A percentile compares a stretch with the other conserved stretches of the same genome.
These are phyloP conservation scores for Reticulitermes lucifugus DNA, from an alignment of 2,888 invertebrate genomes.

Conservation along the genomic window DNA sequence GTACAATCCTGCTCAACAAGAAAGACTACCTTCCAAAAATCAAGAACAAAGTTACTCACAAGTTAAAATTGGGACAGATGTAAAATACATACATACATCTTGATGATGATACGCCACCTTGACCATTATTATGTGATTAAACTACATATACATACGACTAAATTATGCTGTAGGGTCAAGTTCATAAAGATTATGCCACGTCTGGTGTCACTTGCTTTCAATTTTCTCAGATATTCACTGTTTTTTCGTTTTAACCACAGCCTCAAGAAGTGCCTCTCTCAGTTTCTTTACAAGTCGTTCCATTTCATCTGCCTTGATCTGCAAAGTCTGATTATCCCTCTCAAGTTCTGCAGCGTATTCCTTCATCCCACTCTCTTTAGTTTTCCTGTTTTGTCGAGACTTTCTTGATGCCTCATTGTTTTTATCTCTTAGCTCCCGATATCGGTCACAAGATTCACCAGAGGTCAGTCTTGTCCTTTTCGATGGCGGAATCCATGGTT, in stretches of 20 bases:
- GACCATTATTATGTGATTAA: no score
- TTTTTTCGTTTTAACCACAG: neutral
- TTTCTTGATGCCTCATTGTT: conserved; percentile 84
- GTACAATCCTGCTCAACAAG: no score
- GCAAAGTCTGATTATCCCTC: conserved; percentile 72
- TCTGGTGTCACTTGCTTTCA: no score
- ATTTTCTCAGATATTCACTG: neutral
- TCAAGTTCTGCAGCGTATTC: conserved; percentile 69
- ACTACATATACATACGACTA: no score
- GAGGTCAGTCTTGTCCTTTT: conserved; percentile 35
- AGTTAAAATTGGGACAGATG: no score
- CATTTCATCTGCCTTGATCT: conserved; percentile 74
- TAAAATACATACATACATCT: no score
- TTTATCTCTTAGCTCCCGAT: conserved; percentile 78
- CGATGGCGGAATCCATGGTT: neutral
- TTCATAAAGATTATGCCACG: no score
- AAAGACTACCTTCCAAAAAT: no score
- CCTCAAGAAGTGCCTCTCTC: conserved; percentile 71
- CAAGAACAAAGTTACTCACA: no score
- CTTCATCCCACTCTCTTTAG: conserved; percentile 69
- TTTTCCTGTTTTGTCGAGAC: conserved; percentile 78
- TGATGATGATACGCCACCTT: no score
- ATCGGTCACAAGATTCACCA: conserved; percentile 61
- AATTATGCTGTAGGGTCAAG: no score
- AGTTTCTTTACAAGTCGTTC: conserved; percentile 76